Evolutionary conservation across 2,797 vertebrate genomes (phyloP).

Genomic region (Novumbra hubbsi): DNA sequence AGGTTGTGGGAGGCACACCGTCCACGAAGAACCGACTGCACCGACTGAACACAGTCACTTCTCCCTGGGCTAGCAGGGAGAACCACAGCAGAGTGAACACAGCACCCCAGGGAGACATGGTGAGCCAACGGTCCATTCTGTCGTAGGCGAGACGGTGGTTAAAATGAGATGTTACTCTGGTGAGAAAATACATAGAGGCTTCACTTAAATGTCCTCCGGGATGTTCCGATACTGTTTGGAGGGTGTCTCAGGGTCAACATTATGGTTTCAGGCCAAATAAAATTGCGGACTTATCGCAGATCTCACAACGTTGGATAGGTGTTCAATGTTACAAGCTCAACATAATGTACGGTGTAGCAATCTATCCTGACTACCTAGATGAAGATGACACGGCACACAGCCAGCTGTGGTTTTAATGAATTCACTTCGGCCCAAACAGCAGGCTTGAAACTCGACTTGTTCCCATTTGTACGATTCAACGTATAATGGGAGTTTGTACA

Average conservation of each 20-base stretch:
- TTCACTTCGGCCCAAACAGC: not conserved
- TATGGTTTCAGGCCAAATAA: not conserved
- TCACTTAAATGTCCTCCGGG: not conserved
- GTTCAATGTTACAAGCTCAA: not conserved
- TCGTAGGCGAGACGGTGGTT: not conserved
- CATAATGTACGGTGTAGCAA: not conserved
- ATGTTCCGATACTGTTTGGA: not conserved
- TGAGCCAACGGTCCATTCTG: not conserved
- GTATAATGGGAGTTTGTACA: not conserved
- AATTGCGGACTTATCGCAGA: not conserved
- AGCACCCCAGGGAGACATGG: not conserved
- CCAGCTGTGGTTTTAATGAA: not conserved
- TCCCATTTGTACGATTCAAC: not conserved
- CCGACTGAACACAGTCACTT: slow-evolving; percentile 14
- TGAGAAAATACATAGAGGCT: not conserved
- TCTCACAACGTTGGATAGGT: not conserved
- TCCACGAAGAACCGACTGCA: slow-evolving; percentile 31
- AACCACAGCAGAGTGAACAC: not conserved
- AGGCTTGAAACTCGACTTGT: not conserved
- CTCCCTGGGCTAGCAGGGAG: not conserved
- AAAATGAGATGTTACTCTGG: not conserved
- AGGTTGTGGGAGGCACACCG: slow-evolving; percentile 14
- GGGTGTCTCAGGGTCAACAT: not conserved
- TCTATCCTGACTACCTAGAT: not conserved
- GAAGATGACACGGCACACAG: not conserved